phyloP scores from a whole-genome alignment of 2,113 vertebrate species.

The Psilopsiagon aymara region DNA sequence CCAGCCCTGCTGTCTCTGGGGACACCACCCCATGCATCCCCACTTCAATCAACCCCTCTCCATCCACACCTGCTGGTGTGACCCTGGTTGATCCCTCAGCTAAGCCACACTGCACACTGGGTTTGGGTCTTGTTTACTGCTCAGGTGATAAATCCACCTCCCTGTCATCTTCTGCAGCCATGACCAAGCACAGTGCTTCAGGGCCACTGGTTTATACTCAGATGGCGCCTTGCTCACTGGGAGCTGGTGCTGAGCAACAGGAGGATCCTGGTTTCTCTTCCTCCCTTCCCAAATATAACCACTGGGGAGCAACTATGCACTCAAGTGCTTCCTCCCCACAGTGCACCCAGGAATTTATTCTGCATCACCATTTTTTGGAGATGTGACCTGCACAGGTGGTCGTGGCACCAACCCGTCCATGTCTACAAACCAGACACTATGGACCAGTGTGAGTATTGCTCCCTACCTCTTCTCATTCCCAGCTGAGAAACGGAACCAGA shows the following conservation, averaged over 20 bases:
- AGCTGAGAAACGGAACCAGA: not conserved
- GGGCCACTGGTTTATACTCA: not conserved
- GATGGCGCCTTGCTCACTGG: rapidly evolving
- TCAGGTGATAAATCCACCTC: not conserved
- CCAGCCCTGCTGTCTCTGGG: rapidly evolving
- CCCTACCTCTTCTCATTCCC: rapidly evolving
- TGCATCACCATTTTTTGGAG: not conserved
- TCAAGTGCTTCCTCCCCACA: not conserved
- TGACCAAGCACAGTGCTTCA: not conserved
- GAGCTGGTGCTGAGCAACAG: not conserved
- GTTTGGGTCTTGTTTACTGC: not conserved
- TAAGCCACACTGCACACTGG: not conserved
- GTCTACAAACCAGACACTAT: rapidly evolving
- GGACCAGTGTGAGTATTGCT: rapidly evolving
- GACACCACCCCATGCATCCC: rapidly evolving
- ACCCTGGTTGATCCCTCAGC: not conserved
- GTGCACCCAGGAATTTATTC: not conserved
- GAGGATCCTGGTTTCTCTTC: not conserved
- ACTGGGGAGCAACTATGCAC: not conserved
- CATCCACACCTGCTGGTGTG: not conserved
- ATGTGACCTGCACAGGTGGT: rapidly evolving
- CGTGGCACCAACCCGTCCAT: rapidly evolving
- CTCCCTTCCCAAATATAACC: not conserved
- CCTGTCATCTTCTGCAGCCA: not conserved
- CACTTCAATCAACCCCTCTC: not conserved